Base-by-base conservation (phyloP, 2,888 invertebrate species). In the Ellobium chinense region DNA sequence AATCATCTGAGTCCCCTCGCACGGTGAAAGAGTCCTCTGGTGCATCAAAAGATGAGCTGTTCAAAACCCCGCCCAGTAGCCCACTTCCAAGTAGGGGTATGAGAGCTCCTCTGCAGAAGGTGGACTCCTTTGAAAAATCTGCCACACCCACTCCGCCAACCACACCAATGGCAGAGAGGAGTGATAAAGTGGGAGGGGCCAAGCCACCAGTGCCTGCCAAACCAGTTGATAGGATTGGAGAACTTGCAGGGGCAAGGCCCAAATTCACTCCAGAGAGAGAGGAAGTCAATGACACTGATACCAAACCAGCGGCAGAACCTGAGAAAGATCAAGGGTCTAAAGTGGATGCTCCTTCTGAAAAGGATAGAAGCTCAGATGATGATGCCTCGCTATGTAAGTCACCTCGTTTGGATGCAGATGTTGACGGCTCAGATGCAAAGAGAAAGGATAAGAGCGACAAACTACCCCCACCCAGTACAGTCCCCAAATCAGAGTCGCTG, bases 31-130 rank as follows among this genome's bases (percentile, higher is more conserved):
- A 78, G 2, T 58, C 73, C 27, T 63, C 78, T 31, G n/a, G 58
- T 12, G 29, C 46, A 0, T 54, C 78, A 29, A 86, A 87, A 63
- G 86, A 88, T 37, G 88, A 88, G 58, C 84, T 84, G 7, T 90
- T 84, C 82, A 87, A 88, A 58, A 90, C 90, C 12, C 90, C 90
- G 74, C 90, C 90, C 14, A 87, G 87, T 60, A 89, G 88, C 69
- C 90, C 90, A 34, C 69, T 85, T 73, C 80, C 86, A 70, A 65
- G 80, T 76, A 85, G 87, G 84, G 36, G 24, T 37, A 39, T 60
- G 54, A 66, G 85, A 81, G 87, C 87, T n/a, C 85, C 85, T 54
- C 84, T 90, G 36, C 85, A 85, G 79, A 90, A 88, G 70, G 89
- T 88, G 37, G 86, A 87, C 2, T 90, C 90, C 1, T 85, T 88